Evolutionary conservation across 2,888 invertebrate species (phyloP).

Genomic region (Tachystola acroxantha): DNA sequence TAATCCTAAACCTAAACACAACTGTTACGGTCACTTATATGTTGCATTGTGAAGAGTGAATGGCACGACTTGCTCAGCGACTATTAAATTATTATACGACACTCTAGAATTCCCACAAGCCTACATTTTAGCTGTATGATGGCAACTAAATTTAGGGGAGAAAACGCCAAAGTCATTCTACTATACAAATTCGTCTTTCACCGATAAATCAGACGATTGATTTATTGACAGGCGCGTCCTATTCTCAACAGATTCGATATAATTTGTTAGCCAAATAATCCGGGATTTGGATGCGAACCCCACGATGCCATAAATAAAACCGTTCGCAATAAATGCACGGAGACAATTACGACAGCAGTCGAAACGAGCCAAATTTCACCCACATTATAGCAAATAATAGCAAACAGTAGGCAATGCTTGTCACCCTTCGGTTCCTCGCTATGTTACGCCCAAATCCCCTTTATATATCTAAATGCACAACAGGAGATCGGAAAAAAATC

Average conservation of each 20-base stretch:
- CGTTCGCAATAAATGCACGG: constrained; percentile 49
- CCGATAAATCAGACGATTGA: constrained; percentile 66
- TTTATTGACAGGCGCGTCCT: constrained; percentile 70
- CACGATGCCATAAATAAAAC: constrained; percentile 41
- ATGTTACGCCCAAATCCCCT: constrained; percentile 67
- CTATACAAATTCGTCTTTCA: constrained; percentile 40
- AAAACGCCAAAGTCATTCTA: constrained; percentile 25
- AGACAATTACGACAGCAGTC: constrained; percentile 54
- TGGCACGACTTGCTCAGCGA: no score
- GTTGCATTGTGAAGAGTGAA: no score
- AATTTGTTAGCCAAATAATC: constrained; percentile 78
- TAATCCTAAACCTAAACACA: no score
- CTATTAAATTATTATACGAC: no score
- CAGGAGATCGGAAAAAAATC: constrained; percentile 62
- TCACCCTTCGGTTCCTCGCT: constrained; percentile 64
- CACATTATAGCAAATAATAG: constrained; percentile 75
- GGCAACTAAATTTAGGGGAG: constrained; percentile 30
- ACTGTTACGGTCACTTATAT: no score
- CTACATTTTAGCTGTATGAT: no score
- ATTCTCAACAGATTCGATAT: constrained; percentile 70
- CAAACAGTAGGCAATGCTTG: constrained; percentile 62
- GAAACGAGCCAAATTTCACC: constrained; percentile 72
- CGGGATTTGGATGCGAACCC: constrained; percentile 62
- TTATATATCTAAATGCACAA: constrained; percentile 72
- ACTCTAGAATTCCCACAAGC: no score